Evolutionary conservation across 2,113 vertebrate genomes (phyloP).

Genomic region (Rattus rattus): DNA sequence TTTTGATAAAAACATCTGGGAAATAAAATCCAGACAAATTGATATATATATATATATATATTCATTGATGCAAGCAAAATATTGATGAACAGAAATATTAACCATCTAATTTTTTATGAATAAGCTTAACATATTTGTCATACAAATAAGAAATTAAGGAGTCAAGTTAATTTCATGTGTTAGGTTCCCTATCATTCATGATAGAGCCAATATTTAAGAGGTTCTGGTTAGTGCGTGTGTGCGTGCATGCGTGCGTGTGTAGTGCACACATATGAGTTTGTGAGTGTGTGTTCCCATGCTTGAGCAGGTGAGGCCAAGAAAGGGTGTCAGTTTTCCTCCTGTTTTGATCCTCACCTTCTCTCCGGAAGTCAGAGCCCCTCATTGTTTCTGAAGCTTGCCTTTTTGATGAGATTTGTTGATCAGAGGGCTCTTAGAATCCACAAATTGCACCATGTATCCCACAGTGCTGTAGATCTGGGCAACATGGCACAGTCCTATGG

Average conservation of each 20-base stretch:
- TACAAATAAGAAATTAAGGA: background rate
- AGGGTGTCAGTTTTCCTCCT: background rate
- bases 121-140: background rate
- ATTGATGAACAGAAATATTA: background rate
- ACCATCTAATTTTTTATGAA: background rate
- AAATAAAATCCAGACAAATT: background rate
- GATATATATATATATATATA: background rate
- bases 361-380: too few relatives aligned
- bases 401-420: background rate
- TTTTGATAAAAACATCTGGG: background rate
- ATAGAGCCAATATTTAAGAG: background rate
- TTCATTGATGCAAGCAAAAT: background rate
- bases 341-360: too few relatives aligned
- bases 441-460: background rate
- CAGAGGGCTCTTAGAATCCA: background rate
- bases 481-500: background rate
- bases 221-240: background rate
- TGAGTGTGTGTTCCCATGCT: background rate
- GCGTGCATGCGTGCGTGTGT: background rate
- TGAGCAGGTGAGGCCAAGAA: background rate
- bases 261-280: background rate
- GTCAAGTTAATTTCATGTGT: background rate
- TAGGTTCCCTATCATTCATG: background rate
- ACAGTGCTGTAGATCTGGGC: background rate
- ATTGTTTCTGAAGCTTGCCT: background rate